phyloP scores from a whole-genome alignment of 2,888 invertebrate genomes.

The Trachelus iudaicus region DNA sequence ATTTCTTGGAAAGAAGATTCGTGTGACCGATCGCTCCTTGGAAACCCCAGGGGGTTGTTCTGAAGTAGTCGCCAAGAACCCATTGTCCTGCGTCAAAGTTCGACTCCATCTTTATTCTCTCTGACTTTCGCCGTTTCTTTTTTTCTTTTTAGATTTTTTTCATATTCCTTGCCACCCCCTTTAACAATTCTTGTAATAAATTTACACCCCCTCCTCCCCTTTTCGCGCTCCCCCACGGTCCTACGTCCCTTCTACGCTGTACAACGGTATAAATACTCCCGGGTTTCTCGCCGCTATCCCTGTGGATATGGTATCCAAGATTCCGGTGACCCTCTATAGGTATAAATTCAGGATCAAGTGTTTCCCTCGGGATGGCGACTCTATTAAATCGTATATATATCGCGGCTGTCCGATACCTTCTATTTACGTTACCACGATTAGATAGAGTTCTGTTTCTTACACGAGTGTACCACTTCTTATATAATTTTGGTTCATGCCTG shows the following conservation, averaged over 20 bases:
- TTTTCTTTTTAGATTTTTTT: neutral
- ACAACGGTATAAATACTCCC: neutral
- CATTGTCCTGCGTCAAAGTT: neutral
- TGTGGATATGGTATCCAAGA: neutral
- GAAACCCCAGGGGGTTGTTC: neutral
- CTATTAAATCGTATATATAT: neutral
- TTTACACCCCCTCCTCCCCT: neutral
- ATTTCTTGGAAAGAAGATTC: neutral
- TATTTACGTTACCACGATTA: neutral
- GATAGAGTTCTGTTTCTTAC: neutral
- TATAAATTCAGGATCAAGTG: neutral
- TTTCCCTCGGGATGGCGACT: neutral
- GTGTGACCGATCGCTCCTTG: neutral
- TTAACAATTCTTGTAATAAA: neutral
- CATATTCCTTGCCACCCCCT: neutral
- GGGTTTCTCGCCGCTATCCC: neutral
- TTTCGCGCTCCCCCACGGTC: neutral
- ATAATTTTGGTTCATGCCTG: neutral
- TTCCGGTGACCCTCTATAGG: neutral
- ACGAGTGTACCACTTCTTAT: neutral
- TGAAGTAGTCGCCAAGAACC: neutral
- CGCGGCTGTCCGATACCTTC: neutral
- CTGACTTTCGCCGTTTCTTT: neutral
- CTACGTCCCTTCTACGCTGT: neutral
- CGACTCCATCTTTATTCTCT: neutral